Evolutionary conservation across 2,797 vertebrate genomes (phyloP).

Genomic region (Protonibea diacanthus): DNA sequence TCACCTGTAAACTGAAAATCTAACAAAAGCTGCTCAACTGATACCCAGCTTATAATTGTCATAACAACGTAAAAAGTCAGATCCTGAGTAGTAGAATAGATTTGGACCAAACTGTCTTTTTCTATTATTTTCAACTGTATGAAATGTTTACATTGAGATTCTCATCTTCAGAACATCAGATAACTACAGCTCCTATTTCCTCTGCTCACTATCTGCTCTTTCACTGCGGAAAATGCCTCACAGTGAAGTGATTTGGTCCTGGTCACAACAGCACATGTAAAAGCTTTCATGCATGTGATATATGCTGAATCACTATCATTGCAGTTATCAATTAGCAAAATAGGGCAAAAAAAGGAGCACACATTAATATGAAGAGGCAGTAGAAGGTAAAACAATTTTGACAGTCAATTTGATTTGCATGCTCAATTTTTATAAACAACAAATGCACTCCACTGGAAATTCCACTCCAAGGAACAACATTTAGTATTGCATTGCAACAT

Average conservation of each 20-base stretch:
- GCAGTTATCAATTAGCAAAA: background rate
- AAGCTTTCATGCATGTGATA: background rate
- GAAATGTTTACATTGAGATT: background rate
- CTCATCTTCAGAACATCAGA: background rate
- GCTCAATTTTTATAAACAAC: constrained; percentile 18
- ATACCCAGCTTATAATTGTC: background rate
- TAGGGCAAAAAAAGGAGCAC: background rate
- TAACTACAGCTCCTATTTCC: background rate
- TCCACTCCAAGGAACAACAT: constrained; percentile 12
- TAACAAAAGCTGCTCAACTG: background rate
- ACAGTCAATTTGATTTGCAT: constrained; percentile 35
- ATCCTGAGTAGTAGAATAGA: no score
- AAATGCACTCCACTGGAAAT: constrained; percentile 5
- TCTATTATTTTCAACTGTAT: background rate
- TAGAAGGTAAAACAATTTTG: constrained; percentile 22
- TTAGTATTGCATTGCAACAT: constrained; percentile 17
- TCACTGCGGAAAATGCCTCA: background rate
- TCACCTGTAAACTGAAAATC: background rate
- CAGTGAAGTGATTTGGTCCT: background rate
- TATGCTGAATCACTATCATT: background rate
- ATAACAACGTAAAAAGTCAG: no score
- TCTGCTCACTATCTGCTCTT: background rate
- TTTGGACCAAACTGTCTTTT: background rate
- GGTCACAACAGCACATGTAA: background rate
- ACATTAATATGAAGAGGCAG: constrained; percentile 1